A percentile compares a stretch with the other conserved stretches of the same genome.
phyloP scores from a whole-genome alignment of 2,113 vertebrate genomes.

The Geococcyx californianus region DNA sequence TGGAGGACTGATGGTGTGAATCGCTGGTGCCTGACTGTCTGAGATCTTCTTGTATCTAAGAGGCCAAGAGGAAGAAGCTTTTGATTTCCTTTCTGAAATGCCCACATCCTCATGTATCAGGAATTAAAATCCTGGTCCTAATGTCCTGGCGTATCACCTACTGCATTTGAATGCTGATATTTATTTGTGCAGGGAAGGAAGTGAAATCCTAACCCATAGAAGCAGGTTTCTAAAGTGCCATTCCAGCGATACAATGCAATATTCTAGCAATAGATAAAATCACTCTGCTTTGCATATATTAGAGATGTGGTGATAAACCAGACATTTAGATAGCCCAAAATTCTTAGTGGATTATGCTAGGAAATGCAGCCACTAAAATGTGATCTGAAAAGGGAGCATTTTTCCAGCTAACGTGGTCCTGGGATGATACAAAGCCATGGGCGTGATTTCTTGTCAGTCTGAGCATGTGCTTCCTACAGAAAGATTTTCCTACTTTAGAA shows the following conservation, averaged over 20 bases:
- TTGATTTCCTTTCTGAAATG: neutral
- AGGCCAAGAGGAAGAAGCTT: neutral
- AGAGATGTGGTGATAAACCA: neutral
- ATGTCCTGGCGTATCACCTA: neutral
- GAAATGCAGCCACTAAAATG: neutral
- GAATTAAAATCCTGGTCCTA: neutral
- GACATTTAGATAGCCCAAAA: neutral
- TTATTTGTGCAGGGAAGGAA: neutral
- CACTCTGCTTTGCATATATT: neutral
- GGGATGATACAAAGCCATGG: neutral
- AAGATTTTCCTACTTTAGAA: conserved; percentile 18
- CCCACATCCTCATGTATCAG: fast-evolving
- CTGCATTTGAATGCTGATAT: neutral
- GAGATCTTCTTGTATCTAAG: neutral
- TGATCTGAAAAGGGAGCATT: neutral
- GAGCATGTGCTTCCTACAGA: neutral
- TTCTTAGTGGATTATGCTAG: neutral
- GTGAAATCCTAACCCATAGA: neutral
- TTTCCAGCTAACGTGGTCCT: neutral
- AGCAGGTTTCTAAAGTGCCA: neutral
- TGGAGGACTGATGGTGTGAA: neutral
- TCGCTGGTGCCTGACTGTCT: neutral
- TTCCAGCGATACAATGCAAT: neutral
- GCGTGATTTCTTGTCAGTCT: neutral
- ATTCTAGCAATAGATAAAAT: neutral